Percentiles rank a stretch among this genome's conserved stretches.
Conservation (phyloP, 2,113 vertebrate genomes). For the Dipodomys stephensi region DNA sequence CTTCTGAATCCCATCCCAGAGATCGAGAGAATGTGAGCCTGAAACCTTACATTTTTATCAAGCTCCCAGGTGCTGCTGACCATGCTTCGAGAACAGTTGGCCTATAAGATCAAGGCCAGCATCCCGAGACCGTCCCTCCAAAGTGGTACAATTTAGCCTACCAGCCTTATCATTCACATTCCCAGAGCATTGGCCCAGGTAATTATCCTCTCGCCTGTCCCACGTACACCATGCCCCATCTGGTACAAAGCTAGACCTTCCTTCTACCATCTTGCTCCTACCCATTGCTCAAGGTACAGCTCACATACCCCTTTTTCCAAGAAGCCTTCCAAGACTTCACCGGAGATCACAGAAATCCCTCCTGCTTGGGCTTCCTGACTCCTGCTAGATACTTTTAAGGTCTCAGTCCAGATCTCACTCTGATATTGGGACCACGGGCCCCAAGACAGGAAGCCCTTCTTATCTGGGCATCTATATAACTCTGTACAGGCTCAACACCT, state of each 20-base stretch:
- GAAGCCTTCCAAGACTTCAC: not conserved
- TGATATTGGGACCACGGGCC: not conserved
- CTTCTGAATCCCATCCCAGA: not conserved
- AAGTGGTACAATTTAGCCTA: not conserved
- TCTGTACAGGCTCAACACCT: not conserved
- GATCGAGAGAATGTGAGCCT: not conserved
- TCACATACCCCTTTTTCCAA: not conserved
- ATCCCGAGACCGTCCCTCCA: not conserved
- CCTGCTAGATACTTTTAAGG: not conserved
- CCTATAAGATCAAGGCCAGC: not conserved
- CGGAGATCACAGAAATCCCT: not conserved
- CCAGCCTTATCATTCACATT: not conserved
- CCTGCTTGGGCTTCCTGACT: not conserved
- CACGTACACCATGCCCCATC: not conserved
- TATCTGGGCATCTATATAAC: not conserved
- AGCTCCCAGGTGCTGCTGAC: not conserved
- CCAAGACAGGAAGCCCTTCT: not conserved
- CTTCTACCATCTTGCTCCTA: not conserved
- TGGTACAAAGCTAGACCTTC: not conserved
- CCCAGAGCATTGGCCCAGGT: not conserved
- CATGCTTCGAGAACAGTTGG: not conserved
- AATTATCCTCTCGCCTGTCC: fast-evolving
- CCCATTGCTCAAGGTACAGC: not conserved
- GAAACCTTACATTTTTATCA: not conserved
- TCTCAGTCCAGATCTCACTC: not conserved